A percentile compares a stretch with the other conserved stretches of the same genome.
Conservation (phyloP, 2,797 vertebrate species). For the Muscicapa striata region DNA sequence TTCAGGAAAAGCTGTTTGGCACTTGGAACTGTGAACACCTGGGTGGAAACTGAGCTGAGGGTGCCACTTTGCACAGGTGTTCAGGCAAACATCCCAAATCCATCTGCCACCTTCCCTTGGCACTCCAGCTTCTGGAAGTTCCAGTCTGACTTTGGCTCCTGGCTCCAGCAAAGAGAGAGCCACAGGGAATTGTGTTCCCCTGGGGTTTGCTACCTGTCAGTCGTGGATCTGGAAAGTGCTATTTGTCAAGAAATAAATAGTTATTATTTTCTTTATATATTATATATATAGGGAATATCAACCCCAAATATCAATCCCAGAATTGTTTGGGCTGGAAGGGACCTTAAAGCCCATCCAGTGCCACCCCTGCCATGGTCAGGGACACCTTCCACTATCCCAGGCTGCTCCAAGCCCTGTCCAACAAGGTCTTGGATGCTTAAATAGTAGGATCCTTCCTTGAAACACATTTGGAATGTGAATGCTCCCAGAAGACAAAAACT, state of each 20-base stretch:
- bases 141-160: rapidly evolving
- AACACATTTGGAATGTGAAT: background rate
- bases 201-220: background rate
- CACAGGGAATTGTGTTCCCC: background rate
- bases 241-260: background rate
- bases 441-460: background rate
- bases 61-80: background rate
- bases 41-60: background rate
- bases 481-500: background rate
- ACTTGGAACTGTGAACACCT: background rate
- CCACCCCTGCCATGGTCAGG: background rate
- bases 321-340: background rate
- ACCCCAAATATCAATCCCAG: background rate
- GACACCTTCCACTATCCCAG: background rate
- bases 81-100: background rate
- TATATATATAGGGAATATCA: background rate
- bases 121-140: background rate
- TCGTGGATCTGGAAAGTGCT: background rate
- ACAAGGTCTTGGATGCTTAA: background rate
- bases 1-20: background rate
- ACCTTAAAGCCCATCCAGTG: rapidly evolving
- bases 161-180: background rate
- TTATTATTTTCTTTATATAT: too few species aligned
- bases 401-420: background rate
- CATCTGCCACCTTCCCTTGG: background rate